phyloP scores from a whole-genome alignment of 2,113 vertebrate genomes.

The Anas platyrhynchos region DNA sequence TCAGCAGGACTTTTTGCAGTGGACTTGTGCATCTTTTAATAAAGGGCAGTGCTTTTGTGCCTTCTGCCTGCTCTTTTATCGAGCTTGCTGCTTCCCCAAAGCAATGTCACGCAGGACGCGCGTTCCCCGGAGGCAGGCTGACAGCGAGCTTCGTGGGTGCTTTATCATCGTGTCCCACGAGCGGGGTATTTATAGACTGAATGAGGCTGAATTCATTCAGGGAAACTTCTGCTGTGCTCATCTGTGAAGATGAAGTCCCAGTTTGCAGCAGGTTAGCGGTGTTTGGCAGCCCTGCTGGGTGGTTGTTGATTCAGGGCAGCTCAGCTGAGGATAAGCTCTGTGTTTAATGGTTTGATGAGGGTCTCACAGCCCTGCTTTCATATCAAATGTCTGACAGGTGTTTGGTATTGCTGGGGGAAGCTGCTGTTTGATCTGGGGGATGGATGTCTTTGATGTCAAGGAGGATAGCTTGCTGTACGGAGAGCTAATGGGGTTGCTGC shows the following conservation, averaged over 20 bases:
- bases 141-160: not conserved
- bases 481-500: not conserved
- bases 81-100: not conserved
- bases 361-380: not conserved
- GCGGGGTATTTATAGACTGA: not conserved
- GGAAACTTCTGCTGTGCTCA: not conserved
- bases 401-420: not conserved
- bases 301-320: not conserved
- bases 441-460: not conserved
- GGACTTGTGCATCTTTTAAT: not conserved
- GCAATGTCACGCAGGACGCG: fast-evolving
- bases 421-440: not conserved
- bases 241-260: fast-evolving
- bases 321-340: fast-evolving
- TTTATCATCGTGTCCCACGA: not conserved
- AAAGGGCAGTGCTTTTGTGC: not conserved
- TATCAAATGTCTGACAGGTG: not conserved
- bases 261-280: not conserved
- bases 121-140: not conserved
- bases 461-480: not conserved
- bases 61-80: not conserved
- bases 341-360: not conserved
- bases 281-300: not conserved
- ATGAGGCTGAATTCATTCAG: not conserved
- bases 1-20: not conserved